These are phyloP conservation scores for Myrmophylax atrothorax DNA, from an alignment of 2,113 vertebrate species.

Conservation along the genomic window DNA sequence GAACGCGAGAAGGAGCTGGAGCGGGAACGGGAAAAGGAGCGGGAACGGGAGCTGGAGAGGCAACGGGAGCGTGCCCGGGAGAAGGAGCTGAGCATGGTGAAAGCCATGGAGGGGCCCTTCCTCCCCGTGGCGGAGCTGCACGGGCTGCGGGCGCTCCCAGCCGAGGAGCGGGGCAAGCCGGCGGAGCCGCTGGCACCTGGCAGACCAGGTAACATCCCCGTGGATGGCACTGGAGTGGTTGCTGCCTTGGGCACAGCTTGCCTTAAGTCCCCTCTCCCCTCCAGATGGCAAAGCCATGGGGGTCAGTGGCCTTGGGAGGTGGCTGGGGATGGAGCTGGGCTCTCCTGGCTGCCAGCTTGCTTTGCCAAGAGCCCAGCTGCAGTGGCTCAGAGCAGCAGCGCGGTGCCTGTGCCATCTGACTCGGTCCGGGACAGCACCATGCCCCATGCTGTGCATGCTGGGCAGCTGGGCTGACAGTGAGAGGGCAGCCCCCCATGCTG, in stretches of 20 bases:
- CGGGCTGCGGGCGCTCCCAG: conserved; percentile 77
- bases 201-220: conserved; percentile 80
- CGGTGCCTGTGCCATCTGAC: neutral
- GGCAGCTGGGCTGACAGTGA: neutral
- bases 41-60: conserved; percentile 83
- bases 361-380: conserved; percentile 37
- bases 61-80: conserved; percentile 88
- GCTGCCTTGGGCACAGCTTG: neutral
- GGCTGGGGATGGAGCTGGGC: neutral
- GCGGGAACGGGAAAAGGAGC: conserved; percentile 78
- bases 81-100: conserved; percentile 90
- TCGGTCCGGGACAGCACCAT: accelerated
- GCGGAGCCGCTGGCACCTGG: conserved; percentile 85
- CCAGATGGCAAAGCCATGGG: conserved; percentile 18
- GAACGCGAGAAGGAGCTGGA: conserved; percentile 83
- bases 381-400: accelerated
- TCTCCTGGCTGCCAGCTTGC: neutral
- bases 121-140: conserved; percentile 84
- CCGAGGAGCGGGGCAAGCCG: conserved; percentile 86
- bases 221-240: neutral
- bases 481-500: neutral
- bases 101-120: conserved; percentile 90
- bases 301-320: neutral
- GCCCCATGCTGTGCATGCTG: accelerated
- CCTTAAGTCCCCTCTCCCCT: neutral